phyloP scores from a whole-genome alignment of 2,888 invertebrate species.

The Erebia ligea region DNA sequence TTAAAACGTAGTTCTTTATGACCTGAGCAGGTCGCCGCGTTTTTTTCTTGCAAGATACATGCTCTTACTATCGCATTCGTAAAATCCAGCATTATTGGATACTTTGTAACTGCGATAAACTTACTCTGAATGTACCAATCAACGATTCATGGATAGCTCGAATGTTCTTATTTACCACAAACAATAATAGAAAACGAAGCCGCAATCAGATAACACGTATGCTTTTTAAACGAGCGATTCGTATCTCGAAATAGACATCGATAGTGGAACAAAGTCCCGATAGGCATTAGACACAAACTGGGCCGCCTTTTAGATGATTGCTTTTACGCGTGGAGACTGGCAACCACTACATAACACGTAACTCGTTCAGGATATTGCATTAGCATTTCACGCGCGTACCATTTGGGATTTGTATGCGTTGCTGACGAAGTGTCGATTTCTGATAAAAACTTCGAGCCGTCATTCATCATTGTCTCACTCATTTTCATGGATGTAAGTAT shows the following conservation, averaged over 20 bases:
- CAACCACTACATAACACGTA: slow-evolving; percentile 10
- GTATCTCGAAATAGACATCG: slow-evolving; percentile 24
- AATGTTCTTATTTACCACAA: background rate
- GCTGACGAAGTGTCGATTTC: background rate
- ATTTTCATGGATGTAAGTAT: no score
- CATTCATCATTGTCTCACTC: no score
- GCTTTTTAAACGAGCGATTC: slow-evolving; percentile 10
- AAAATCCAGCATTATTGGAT: no score
- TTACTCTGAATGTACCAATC: no score
- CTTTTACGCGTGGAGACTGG: slow-evolving; percentile 18
- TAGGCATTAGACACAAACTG: slow-evolving; percentile 12
- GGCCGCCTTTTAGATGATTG: slow-evolving; percentile 30
- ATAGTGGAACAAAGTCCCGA: slow-evolving; percentile 20
- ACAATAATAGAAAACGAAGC: slow-evolving; percentile 3
- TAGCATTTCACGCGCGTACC: slow-evolving; percentile 5
- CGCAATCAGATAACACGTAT: background rate
- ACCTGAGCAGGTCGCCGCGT: no score
- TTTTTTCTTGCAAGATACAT: no score
- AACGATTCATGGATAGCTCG: no score
- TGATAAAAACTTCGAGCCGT: no score
- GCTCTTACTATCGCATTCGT: no score
- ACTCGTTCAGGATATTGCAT: slow-evolving; percentile 2
- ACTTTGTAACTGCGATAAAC: no score
- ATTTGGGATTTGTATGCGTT: background rate
- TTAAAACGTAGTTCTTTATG: no score